phyloP scores from a whole-genome alignment of 2,113 vertebrate species.

The Pollachius pollachius region DNA sequence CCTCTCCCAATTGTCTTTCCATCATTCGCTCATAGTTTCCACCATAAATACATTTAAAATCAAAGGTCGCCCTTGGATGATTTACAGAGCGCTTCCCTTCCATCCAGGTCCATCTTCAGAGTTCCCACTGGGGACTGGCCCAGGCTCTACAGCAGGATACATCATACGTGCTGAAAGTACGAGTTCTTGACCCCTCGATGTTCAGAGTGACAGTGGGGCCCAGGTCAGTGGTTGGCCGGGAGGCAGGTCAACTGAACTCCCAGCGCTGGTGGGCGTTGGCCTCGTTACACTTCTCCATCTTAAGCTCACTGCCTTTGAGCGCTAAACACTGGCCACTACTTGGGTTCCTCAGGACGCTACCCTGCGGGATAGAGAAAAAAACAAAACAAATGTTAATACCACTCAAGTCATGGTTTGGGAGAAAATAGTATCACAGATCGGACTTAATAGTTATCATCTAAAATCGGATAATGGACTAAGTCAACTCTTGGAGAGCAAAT shows the following conservation, averaged over 20 bases:
- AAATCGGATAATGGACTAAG: too few species aligned
- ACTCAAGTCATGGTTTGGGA: background rate
- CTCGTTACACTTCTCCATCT: conserved; percentile 74
- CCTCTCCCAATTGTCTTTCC: conserved; percentile 17
- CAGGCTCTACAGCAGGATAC: conserved; percentile 10
- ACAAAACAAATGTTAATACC: background rate
- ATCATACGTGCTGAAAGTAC: conserved; percentile 3
- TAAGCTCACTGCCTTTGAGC: conserved; percentile 63
- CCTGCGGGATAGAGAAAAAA: conserved; percentile 59
- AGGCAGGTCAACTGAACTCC: conserved; percentile 77
- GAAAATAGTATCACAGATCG: background rate
- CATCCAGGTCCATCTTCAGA: conserved; percentile 24
- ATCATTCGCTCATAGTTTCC: conserved; percentile 30
- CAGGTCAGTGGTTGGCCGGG: background rate
- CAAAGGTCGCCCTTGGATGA: conserved; percentile 13
- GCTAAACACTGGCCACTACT: conserved; percentile 79
- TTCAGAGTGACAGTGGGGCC: conserved; percentile 4
- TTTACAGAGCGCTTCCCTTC: conserved; percentile 22
- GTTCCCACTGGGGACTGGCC: conserved; percentile 17
- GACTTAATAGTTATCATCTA: background rate
- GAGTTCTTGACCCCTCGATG: too few species aligned
- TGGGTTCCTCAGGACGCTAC: conserved; percentile 79
- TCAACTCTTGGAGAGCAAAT: too few species aligned
- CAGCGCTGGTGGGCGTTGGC: conserved; percentile 80
- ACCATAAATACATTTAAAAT: conserved; percentile 55